Evolutionary conservation across 2,888 invertebrate genomes (phyloP), one percentile per base, ranked within the genome.

Genomic region (Apocheima hispidaria): DNA sequence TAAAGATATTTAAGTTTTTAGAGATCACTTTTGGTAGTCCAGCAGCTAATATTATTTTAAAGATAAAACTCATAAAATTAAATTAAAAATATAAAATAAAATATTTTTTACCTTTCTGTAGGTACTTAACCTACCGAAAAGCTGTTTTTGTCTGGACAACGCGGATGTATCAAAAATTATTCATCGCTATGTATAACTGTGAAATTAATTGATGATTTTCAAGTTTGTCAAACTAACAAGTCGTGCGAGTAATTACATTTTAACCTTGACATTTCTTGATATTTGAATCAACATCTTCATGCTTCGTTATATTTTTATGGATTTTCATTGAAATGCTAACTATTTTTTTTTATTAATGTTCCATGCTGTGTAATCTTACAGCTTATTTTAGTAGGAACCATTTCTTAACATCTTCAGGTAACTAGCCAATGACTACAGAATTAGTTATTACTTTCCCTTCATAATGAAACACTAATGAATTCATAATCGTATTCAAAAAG

Each of bases 391-490:
- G 14, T 3, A 46, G 14, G 10, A 14, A 26, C 14, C 10, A 53
- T 59, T 48, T 52, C 43, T 41, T 43, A 50, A n/a, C 18, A 28
- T 38, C 5, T 53, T 43, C 21, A 33, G 30, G 44, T 52, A 38
- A 52, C 35, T 53, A 54, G 26, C 28, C 23, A 43, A 28, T 46
- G 38, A 54, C 14, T 35, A 35, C 23, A 44, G 16, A 41, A 20
- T 40, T 66, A 75, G 68, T 63, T 46, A 63, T 63, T 58, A 43
- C 62, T 58, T 51, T 55, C 52, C 51, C 28, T 41, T 12, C 14
- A 48, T 54, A 58, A 41, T 66, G 52, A 61, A 72, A 72, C 68
- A 76, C 68, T 69, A 74, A 67, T 64, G 56, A 52, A 72, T 68
- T 61, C 61, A 53, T 63, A 57, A 57, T 62, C 40, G 49, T 61